Evolutionary conservation across 2,888 invertebrate genomes (phyloP).

Genomic region (Cephalotes varians): DNA sequence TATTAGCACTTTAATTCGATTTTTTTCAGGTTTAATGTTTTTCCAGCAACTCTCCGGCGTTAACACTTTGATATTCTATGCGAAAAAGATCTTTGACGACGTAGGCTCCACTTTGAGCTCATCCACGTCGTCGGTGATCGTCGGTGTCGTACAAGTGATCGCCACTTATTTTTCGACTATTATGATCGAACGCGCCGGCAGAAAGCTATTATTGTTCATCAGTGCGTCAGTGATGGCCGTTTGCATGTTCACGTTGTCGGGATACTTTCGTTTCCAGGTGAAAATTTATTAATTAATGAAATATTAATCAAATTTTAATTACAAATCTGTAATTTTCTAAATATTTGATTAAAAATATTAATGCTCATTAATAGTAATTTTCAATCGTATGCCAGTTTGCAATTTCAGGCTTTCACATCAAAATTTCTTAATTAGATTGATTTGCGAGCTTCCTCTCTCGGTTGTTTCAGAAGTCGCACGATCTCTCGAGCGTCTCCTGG

Average conservation of each 20-base stretch:
- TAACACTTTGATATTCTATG: slow-evolving; percentile 88
- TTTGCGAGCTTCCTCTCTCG: background rate
- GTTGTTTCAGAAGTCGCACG: slow-evolving; percentile 48
- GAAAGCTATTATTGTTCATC: slow-evolving; percentile 89
- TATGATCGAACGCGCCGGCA: slow-evolving; percentile 88
- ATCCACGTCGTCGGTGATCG: slow-evolving; percentile 87
- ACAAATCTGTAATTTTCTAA: background rate
- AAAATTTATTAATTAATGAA: slow-evolving; percentile 13
- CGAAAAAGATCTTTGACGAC: slow-evolving; percentile 87
- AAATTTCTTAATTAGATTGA: background rate
- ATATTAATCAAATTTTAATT: slow-evolving; percentile 17
- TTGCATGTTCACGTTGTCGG: slow-evolving; percentile 87
- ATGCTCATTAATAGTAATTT: background rate
- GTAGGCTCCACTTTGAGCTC: slow-evolving; percentile 85
- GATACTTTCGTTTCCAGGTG: slow-evolving; percentile 85
- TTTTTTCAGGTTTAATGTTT: slow-evolving; percentile 87
- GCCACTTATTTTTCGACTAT: slow-evolving; percentile 88
- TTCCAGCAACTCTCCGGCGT: slow-evolving; percentile 89
- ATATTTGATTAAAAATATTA: slow-evolving; percentile 7
- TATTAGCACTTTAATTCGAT: background rate
- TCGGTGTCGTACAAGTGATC: slow-evolving; percentile 88
- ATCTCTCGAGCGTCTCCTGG: slow-evolving; percentile 82
- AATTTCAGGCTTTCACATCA: background rate
- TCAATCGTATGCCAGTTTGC: background rate
- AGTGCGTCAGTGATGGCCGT: slow-evolving; percentile 91